phyloP scores from a whole-genome alignment of 2,888 invertebrate genomes.

The Cosmorhoe ocellata region DNA sequence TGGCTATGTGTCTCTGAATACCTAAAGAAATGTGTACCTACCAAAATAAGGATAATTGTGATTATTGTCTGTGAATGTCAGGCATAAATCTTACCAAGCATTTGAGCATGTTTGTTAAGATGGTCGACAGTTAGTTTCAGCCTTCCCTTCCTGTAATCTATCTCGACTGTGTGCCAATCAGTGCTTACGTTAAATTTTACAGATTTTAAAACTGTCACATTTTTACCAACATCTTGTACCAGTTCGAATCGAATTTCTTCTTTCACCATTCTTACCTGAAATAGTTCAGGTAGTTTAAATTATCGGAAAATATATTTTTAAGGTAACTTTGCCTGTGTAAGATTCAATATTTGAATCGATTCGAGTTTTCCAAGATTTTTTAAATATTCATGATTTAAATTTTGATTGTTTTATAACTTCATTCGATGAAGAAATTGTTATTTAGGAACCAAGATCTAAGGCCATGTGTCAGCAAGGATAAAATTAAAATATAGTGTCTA shows the following conservation, averaged over 20 bases:
- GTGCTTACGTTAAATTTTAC: conserved; percentile 91
- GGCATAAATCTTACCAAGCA: conserved; percentile 80
- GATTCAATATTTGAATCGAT: too few species aligned
- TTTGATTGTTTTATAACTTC: conserved; percentile 7
- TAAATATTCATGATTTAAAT: background rate
- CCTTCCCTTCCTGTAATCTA: conserved; percentile 89
- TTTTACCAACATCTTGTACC: conserved; percentile 88
- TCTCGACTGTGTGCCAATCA: conserved; percentile 92
- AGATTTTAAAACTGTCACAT: conserved; percentile 89
- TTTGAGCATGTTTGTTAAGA: conserved; percentile 86
- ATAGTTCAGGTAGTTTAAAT: background rate
- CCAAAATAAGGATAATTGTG: too few species aligned
- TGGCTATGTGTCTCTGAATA: too few species aligned
- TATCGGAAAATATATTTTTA: too few species aligned
- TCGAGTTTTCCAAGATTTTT: too few species aligned
- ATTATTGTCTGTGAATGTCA: too few species aligned
- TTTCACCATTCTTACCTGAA: conserved; percentile 89
- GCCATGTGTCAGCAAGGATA: conserved; percentile 1
- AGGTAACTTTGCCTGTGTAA: too few species aligned
- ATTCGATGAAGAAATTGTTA: conserved; percentile 17
- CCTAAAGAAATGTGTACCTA: too few species aligned
- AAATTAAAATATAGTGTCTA: conserved; percentile 30
- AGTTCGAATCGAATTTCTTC: conserved; percentile 93
- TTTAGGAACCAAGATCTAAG: conserved; percentile 1
- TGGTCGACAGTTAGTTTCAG: conserved; percentile 89